Evolutionary conservation across 2,888 invertebrate genomes (phyloP), one percentile per base, ranked within the genome.

Genomic region (Macrophya annulata): DNA sequence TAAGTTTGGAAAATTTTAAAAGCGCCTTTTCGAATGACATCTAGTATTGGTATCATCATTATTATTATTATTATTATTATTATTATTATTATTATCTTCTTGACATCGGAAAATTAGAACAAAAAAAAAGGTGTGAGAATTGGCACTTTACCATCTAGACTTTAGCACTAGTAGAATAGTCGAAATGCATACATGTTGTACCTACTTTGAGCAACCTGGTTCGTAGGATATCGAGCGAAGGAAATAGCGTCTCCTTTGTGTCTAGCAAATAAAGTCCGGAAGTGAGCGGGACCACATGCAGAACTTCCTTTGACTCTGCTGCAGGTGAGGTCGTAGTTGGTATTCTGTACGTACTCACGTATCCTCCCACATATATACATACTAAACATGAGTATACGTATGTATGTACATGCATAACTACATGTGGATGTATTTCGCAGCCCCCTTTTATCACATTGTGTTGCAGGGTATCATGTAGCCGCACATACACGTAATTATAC

Each of bases 171-270:
- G 31, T 31, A 10, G 31, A 15, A 9, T 6, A 15, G 25, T 62
- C 15, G 8, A 40, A 12, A 9, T 40, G 71, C 40, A 71, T 74
- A n/a, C 43, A 17, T 74, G 45, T 45, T 74, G 21, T 21, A 25
- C 37, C 21, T 21, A 74, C 72, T 45, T 74, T 21, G n/a, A 74
- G 21, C 45, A 21, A 12, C 21, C 0, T 21, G 72, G 10, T 43
- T 45, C n/a, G 21, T 21, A n/a, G 72, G 45, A 45, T 74, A 74
- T 74, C 72, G 72, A 74, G 72, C 45, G 72, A 45, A 74, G 72
- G 45, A 45, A 74, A 45, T 74, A 15, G 45, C 72, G 12, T 21
- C 4, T n/a, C 72, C 72, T 74, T 74, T 74, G 72, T 74, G 72
- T 74, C 43, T 74, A 74, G 43, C 21, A 74, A 74, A 74, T 74